phyloP scores from a whole-genome alignment of 2,797 vertebrate species.

The Rhinatrema bivittatum region DNA sequence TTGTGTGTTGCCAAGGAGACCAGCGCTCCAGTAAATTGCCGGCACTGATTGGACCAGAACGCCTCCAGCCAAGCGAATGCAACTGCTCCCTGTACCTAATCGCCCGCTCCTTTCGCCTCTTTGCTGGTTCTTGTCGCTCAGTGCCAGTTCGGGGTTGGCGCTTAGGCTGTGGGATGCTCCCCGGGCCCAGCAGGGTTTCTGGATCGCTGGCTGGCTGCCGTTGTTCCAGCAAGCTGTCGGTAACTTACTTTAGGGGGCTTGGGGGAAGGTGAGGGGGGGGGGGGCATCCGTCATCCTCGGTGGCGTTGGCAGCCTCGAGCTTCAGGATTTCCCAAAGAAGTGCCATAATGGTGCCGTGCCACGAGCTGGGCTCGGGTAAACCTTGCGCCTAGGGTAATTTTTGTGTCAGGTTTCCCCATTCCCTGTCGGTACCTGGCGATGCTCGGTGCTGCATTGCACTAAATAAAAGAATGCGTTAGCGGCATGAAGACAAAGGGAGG shows the following conservation, averaged over 20 bases:
- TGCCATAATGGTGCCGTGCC: not conserved
- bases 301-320: not conserved
- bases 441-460: too few relatives aligned
- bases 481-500: too few relatives aligned
- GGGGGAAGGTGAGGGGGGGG: too few relatives aligned
- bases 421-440: too few relatives aligned
- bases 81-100: not conserved
- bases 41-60: not conserved
- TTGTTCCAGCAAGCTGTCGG: not conserved
- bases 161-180: not conserved
- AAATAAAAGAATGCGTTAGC: too few relatives aligned
- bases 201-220: not conserved
- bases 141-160: not conserved
- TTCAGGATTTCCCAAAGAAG: rapidly evolving
- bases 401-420: too few relatives aligned
- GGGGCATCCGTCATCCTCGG: not conserved
- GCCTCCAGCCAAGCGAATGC: not conserved
- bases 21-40: not conserved
- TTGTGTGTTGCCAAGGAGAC: not conserved
- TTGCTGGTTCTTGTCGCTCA: rapidly evolving
- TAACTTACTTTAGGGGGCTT: too few relatives aligned
- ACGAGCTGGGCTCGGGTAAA: too few relatives aligned
- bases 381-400: too few relatives aligned
- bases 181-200: rapidly evolving
- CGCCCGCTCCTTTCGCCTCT: not conserved